These are phyloP conservation scores for Sipha flava DNA, from an alignment of 1,140 invertebrate genomes.

Conservation along the genomic window DNA sequence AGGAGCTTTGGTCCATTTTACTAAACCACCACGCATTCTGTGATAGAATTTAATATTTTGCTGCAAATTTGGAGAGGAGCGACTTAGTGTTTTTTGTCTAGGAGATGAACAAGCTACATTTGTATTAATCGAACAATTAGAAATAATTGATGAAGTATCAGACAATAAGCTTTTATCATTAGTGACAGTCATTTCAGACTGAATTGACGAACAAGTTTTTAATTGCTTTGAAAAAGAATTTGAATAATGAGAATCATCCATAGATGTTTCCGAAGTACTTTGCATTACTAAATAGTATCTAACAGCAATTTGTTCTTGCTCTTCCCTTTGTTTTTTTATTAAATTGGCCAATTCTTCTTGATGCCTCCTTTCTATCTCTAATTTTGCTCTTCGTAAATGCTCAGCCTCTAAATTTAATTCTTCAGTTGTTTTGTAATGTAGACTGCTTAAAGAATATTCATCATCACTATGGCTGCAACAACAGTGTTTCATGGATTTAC, in stretches of 20 bases:
- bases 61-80: neutral
- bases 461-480: constrained; percentile 20
- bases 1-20: neutral
- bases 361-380: constrained; percentile 11
- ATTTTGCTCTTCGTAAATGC: neutral
- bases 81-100: neutral
- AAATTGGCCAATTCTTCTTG: constrained; percentile 21
- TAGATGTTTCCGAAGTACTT: constrained; percentile 3
- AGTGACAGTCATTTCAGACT: neutral
- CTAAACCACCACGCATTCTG: neutral
- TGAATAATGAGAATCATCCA: neutral
- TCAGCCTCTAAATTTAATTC: neutral
- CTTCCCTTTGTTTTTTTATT: constrained; percentile 28
- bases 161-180: constrained; percentile 16
- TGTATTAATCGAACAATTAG: constrained; percentile 7
- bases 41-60: constrained; percentile 21
- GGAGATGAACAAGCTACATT: neutral
- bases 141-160: constrained; percentile 15
- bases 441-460: constrained; percentile 2
- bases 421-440: constrained; percentile 7
- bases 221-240: neutral
- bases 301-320: constrained; percentile 10
- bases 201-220: neutral
- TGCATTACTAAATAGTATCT: neutral
- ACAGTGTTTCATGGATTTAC: constrained; percentile 6